phyloP scores from a whole-genome alignment of 2,113 vertebrate genomes.

The Clarias gariepinus region DNA sequence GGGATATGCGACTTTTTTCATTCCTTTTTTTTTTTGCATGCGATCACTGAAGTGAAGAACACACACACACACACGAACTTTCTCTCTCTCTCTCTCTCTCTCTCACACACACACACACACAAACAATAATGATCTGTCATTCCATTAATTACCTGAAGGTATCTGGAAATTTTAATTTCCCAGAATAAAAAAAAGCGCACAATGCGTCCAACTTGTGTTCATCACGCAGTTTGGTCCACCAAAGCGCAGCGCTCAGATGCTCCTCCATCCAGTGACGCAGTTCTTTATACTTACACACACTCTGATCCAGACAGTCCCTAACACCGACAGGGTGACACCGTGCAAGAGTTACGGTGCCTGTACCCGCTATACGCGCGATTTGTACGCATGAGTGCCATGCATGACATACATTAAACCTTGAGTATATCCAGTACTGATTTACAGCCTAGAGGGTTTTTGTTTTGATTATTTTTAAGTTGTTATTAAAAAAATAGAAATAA shows the following conservation, averaged over 20 bases:
- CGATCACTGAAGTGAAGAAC: not conserved
- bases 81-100: not conserved
- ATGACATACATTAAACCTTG: too few relatives aligned
- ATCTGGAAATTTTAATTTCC: not conserved
- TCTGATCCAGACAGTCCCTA: not conserved
- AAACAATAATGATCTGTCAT: not conserved
- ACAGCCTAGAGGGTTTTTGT: not conserved
- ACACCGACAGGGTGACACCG: not conserved
- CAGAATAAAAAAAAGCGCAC: not conserved
- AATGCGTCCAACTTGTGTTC: not conserved
- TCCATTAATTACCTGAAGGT: too few relatives aligned
- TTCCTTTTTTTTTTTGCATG: not conserved
- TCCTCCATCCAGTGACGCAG: slow-evolving; percentile 44
- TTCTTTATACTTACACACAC: slow-evolving; percentile 25
- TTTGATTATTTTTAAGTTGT: not conserved
- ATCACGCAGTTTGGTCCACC: not conserved
- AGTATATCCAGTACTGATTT: too few relatives aligned
- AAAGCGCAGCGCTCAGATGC: not conserved
- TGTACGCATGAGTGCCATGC: not conserved
- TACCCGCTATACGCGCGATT: not conserved
- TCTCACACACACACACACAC: not conserved
- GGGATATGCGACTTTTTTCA: not conserved
- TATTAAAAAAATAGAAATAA: too few relatives aligned
- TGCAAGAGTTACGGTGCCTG: not conserved
- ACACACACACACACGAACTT: not conserved